Evolutionary conservation across 2,888 invertebrate genomes (phyloP), one percentile per base, ranked within the genome.

Genomic region (Eubasilissa splendida): DNA sequence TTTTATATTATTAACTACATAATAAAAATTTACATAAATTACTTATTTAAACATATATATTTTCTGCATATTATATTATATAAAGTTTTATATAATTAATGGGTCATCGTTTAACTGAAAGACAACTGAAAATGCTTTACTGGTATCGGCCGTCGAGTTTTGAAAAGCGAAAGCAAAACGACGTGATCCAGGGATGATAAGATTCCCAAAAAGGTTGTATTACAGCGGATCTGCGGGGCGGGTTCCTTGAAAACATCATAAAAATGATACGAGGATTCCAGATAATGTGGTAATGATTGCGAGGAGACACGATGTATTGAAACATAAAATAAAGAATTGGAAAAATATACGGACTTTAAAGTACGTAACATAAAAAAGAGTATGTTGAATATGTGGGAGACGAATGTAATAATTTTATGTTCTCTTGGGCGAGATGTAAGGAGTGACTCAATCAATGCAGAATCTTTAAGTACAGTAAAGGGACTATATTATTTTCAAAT

Each of bases 221-320:
- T 14, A 68, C 14, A 50, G 68, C 14, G 50, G 50, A 68, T 68
- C 52, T 50, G 42, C 3, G 42, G 11, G 9, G 5, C 9, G 68
- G 68, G 50, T n/a, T 50, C 9, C 14, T 66, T n/a, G 42, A 66
- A 42, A 42, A 66, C n/a, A 66, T 66, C 66, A n/a, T 66, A 66
- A 66, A 66, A 66, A 66, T 68, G 52, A 68, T 68, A 50, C 68
- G 68, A 68, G 68, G 2, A 68, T 68, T 68, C 50, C 42, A 50
- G 50, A 68, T 68, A 68, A 68, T 68, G 68, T 33, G 50, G 68
- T 52, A 68, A 68, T 68, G 68, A 50, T 68, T 68, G 50, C 50
- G n/a, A 50, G 68, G 68, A 50, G 52, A 68, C 50, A 50, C 33
- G 33, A 14, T n/a, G 9, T 68, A 68, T 68, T 33, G 63, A 63